Evolutionary conservation across 2,113 vertebrate species (phyloP).

Genomic region (Suncus etruscus): DNA sequence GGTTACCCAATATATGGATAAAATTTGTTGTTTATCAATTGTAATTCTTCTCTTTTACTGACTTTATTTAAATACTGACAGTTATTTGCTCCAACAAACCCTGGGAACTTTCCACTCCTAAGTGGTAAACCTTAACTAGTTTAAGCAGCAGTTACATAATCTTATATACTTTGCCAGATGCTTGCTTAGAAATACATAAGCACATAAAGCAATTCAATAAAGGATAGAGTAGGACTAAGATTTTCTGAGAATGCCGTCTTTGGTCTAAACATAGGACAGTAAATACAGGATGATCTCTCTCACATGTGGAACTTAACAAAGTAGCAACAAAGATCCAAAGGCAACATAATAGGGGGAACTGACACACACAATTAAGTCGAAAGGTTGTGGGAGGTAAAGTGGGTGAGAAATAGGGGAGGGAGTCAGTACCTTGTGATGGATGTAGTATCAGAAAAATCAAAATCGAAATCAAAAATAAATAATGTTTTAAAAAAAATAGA

Average conservation of each 20-base stretch:
- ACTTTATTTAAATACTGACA: constrained; percentile 40
- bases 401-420: no score
- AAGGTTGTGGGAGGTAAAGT: no score
- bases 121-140: constrained; percentile 13
- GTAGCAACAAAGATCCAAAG: no score
- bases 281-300: not conserved
- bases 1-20: not conserved
- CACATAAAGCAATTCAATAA: not conserved
- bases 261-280: constrained; percentile 48
- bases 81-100: constrained; percentile 50
- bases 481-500: no score
- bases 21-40: not conserved
- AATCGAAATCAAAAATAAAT: no score
- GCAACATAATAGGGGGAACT: no score
- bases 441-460: no score
- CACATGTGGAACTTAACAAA: no score
- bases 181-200: constrained; percentile 44
- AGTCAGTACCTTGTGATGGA: no score
- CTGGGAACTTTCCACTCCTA: not conserved
- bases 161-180: constrained; percentile 11
- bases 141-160: not conserved
- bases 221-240: not conserved
- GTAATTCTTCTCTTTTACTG: not conserved
- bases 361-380: no score
- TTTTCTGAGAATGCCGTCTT: constrained; percentile 15